Conservation (phyloP, 2,888 invertebrate species). For the Bombylius major region DNA sequence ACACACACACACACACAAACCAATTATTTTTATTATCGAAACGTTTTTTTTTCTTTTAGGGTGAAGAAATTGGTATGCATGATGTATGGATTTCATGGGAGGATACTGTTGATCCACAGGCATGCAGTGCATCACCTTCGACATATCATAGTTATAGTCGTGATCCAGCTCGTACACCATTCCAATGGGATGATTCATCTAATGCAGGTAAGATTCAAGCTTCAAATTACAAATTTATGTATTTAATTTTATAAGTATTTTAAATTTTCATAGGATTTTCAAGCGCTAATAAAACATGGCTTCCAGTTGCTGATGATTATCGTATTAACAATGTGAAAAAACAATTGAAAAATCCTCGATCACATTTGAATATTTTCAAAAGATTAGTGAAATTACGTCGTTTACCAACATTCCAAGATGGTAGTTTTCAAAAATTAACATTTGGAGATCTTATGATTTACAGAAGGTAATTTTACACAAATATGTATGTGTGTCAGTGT, state of each 20-base stretch:
- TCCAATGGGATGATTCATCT: conserved; percentile 42
- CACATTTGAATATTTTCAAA: conserved; percentile 47
- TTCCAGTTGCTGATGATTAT: conserved; percentile 20
- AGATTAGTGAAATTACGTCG: conserved; percentile 35
- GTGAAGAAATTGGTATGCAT: conserved; percentile 60
- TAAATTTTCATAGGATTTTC: conserved; percentile 16
- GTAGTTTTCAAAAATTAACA: conserved; percentile 22
- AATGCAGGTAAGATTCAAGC: conserved; percentile 29
- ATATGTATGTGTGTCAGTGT: background rate
- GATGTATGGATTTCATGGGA: conserved; percentile 44
- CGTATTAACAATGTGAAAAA: conserved; percentile 28
- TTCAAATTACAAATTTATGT: too few relatives aligned
- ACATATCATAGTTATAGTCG: conserved; percentile 38
- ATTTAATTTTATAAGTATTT: too few relatives aligned
- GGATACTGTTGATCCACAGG: conserved; percentile 47
- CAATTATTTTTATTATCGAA: too few relatives aligned
- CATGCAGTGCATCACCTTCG: conserved; percentile 39
- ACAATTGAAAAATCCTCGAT: conserved; percentile 37
- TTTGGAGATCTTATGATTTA: conserved; percentile 27
- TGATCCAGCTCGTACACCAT: conserved; percentile 49
- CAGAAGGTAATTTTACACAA: conserved; percentile 21
- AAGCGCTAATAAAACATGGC: conserved; percentile 19
- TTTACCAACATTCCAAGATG: conserved; percentile 30
- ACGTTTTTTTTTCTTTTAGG: conserved; percentile 30
- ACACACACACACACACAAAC: too few relatives aligned